Conservation (phyloP, 2,113 vertebrate species). For the Narcine bancroftii region DNA sequence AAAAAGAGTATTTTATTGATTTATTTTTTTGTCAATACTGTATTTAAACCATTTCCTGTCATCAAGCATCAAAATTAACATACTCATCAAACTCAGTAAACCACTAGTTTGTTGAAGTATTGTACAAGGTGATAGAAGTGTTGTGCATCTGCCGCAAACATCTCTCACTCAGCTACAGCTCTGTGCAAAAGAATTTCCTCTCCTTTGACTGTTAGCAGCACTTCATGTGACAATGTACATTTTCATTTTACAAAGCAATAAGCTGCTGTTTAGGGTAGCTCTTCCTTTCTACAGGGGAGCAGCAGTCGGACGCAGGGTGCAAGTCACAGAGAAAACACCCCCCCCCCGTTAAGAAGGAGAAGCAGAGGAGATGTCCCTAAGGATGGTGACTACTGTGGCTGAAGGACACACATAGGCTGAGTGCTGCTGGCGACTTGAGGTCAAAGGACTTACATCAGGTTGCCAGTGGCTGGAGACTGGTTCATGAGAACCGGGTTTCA, state of each 20-base stretch:
- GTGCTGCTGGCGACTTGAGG: no score
- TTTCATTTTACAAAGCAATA: not conserved
- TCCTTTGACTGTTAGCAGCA: not conserved
- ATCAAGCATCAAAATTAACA: not conserved
- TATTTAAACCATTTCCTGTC: not conserved
- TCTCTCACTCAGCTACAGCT: not conserved
- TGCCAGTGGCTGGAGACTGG: no score
- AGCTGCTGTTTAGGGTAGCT: not conserved
- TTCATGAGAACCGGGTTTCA: no score
- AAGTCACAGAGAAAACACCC: no score
- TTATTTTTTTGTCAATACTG: not conserved
- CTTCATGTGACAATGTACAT: not conserved
- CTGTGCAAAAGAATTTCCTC: not conserved
- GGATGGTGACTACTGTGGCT: no score
- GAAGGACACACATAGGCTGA: no score
- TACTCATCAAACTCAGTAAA: not conserved
- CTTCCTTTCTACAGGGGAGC: not conserved
- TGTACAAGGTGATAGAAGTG: not conserved
- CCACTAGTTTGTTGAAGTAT: not conserved
- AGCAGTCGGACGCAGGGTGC: no score
- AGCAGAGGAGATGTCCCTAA: no score
- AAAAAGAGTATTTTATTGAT: not conserved
- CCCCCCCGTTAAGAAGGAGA: no score
- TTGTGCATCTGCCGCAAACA: not conserved
- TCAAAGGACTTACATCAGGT: no score